Base-by-base conservation (phyloP, 2,113 vertebrate genomes). In the Circaetus gallicus region DNA sequence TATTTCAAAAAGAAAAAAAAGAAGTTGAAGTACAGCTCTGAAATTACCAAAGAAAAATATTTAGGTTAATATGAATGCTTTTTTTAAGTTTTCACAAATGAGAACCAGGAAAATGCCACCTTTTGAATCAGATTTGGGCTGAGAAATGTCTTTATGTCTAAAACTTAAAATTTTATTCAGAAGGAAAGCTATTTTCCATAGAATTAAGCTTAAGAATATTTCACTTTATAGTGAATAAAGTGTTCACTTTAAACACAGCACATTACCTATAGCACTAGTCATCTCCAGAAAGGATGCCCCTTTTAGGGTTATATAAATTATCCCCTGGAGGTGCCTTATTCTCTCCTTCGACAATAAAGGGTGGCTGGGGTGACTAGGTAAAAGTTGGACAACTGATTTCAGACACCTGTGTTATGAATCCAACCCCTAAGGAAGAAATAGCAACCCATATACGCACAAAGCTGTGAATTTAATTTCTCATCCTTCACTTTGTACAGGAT, bases 21-120 rank as follows among this genome's bases (percentile, higher is more conserved):
- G 1, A 65, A 28, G 2, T 26, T 32, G 28, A 78, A 22, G 14
- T 15, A 14, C 4, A 70, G 40, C 10, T 28, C 5, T 47, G 19
- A 85, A 87, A 72, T 80, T 43, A 25, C 55, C 10, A 59, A 42
- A 88, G 9, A 31, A 79, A 69, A 67, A 24, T 26, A 32, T 24
- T 18, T 12, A 13, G 15, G 15, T 31, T 76, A 50, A 63, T 34
- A 26, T 3, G 7, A 72, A 45, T 0, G 0, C 1, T 6, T 29
- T 16, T 16, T 6, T 7, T 8, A 18, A 63, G 8, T 50, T 59
- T 80, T 78, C 40, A 34, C 22, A 10, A 59, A 32, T 10, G 2
- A 72, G 2, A 80, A 36, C 5, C 5, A 80, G 18, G 10, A 43
- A 80, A 83, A 65, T 34, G 4, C 0, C n/a, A 34, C 18, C 3